Base-by-base conservation (phyloP, 2,797 vertebrate species). In the Cossypha niveicapilla region DNA sequence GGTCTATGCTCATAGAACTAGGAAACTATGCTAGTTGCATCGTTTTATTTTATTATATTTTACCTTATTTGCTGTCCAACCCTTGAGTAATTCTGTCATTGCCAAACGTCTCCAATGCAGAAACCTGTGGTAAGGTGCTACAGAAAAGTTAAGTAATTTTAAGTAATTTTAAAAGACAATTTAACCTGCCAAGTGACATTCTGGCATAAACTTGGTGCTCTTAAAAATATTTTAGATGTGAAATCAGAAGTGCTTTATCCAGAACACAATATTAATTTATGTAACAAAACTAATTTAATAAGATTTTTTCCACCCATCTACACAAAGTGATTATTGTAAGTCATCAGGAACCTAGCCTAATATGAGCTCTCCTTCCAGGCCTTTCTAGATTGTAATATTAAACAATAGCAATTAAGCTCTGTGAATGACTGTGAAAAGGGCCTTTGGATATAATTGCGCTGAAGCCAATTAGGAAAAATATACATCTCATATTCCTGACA, bases 221-320 rank as follows among this genome's bases (percentile, higher is more conserved):
- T 80, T 57, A 85, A 61, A 94, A 92, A 88, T 42, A 62, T 3
- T 84, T 44, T 42, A 90, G 74, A 77, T 30, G 30, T 48, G 48
- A 94, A 94, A 88, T 93, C 66, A 79, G 42, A 96, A 90, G n/a
- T 63, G 32, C 17, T 91, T 91, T 75, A 93, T 86, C 44, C 80
- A 47, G 71, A 79, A 84, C 70, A 71, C 71, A 95, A 63, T 90
- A 85, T 78, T 51, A 30, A 94, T 90, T 94, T 95, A 79, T 25
- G 19, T 72, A 90, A 71, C 37, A 72, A 77, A 70, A 78, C 63
- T 70, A 67, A 57, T 88, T 94, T 96, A 81, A 79, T 94, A 80
- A 60, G 37, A 80, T 76, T 65, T 66, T 92, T 95, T 87, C 75
- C 44, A 81, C 92, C 68, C 53, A 62, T 70, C 30, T 86, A 71